Base-by-base conservation (phyloP, 2,113 vertebrate species). In the Siphamia tubifer region DNA sequence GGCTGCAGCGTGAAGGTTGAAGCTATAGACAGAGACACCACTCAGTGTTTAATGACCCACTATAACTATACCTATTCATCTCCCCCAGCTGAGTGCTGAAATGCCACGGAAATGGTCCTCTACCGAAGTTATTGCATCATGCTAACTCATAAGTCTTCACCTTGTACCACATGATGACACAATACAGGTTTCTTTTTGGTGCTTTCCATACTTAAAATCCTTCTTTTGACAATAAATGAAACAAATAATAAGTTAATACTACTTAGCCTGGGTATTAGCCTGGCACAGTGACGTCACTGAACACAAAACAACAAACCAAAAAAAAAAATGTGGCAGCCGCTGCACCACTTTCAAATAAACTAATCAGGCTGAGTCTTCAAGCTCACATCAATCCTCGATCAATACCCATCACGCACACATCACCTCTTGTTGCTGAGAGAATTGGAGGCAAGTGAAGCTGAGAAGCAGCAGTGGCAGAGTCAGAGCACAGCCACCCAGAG, bases 1-100 rank as follows among this genome's bases (percentile, higher is more conserved):
- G 84, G 74, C 70, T 70, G 62, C 82, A 77, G 79, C 76, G 68
- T 86, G 87, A 88, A 89, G 87, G 86, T 83, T 90, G 84, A 86
- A 87, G 80, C 67, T 70, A 69, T 55, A 81, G 79, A 81, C 79
- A 74, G 64, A 82, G 73, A 74, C 64, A 70, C 53, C 19, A 63
- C 81, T 75, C 77, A 21, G 68, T 82, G 86, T 82, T 87, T 88
- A 89, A 88, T 87, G 87, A 86, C 81, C 85, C 80, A 68, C 69
- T 82, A 67, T 84, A 87, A 84, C 79, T 82, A 85, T 47, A 83
- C 61, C 82, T 75, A 87, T 89, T 81, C 87, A 82, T 90, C 83
- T 87, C 78, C 66, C 61, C 38, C 36, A 45, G 65, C 69, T 75
- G 58, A 82, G 74, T 61, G 21, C 63, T 54, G 65, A 69, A 79